Evolutionary conservation across 1,140 invertebrate species (phyloP), one percentile per base, ranked within the genome.

Genomic region (Penaeus vannamei): DNA sequence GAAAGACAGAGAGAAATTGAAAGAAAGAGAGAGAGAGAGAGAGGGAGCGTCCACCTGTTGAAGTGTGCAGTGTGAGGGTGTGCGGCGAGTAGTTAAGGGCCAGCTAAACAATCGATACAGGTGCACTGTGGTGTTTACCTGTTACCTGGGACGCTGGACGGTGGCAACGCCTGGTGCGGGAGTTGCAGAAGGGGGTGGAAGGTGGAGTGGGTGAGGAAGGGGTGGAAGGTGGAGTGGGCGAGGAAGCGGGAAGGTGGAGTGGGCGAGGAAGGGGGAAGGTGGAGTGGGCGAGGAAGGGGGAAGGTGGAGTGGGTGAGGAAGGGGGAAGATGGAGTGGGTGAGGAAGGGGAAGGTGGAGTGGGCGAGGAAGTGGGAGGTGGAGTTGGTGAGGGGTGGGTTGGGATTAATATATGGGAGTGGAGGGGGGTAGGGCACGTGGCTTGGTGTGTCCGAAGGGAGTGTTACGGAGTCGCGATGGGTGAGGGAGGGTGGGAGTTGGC

Each of bases 1-100:
- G 29, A 69, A 14, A 14, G 29, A 14, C 3, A 14, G 29, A 14
- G 29, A 14, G 14, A 14, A 14, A 80, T 10, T 42, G 19, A 46
- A 22, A 46, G 26, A 82, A 19, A 14, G 32, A 82, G 80, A 82
- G 32, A 46, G 36, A 82, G 80, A 82, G 80, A 20, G 20, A 53
- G 53, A 10, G 53, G 12, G 53, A 0, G 53, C 10, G 53, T 53
- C 53, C 53, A 53, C 53, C 53, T 53, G 53, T 53, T 53, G 53
- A 53, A 53, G 53, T 53, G 53, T 53, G 53, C 53, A 53, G 53
- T 14, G 17, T 53, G 53, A 53, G 53, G 53, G 53, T 12, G 53
- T 53, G 53, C 17, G 53, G 53, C 53, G 10, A 53, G 53, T 53
- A 53, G 53, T 53, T 53, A 53, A 53, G 53, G 53, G 53, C 53